Base-by-base conservation (phyloP, 2,888 invertebrate genomes). In the Eucriotettix oculatus region DNA sequence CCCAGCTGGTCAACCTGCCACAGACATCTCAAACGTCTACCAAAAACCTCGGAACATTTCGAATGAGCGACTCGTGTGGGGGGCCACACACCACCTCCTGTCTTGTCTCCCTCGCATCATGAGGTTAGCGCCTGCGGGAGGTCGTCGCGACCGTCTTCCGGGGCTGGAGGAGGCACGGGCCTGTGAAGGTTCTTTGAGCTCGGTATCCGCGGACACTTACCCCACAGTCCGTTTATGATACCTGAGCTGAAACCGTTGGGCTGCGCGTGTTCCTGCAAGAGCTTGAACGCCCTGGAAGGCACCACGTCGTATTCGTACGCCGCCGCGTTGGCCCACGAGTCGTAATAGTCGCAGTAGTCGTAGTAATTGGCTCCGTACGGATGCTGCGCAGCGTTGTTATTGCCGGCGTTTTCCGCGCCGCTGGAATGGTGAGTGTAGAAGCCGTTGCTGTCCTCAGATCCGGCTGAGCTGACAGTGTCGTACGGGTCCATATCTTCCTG, bases 201-300 rank as follows among this genome's bases (percentile, higher is more conserved):
- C 62, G 79, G 73, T 54, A 83, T 79, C 60, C 82, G 74, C 0
- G 84, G 84, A 70, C 84, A 85, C 57, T 80, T 76, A 1, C 80
- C 81, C 40, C 78, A 75, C 66, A 79, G 74, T 11, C 78, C 74
- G 62, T 76, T 75, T 64, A 79, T 70, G 62, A 69, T 71, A 42
- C 71, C 71, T 5, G 70, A 66, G 65, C 68, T 70, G 66, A 75
- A 62, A 67, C 58, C 70, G 63, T 66, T 67, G 59, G 64, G 67
- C 1, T 70, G 71, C 54, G 68, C 69, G 62, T 77, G 74, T 56
- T 79, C 79, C 66, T 79, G 78, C 42, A 81, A 68, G 0, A 76
- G 69, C 65, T 77, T 78, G 67, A 82, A 80, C 1, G 81, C 78
- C 66, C 79, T 78, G 0, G 82, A 81, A 5, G 82, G 81, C 43